Conservation (phyloP, 2,888 invertebrate genomes). For the Malacosoma neustria region DNA sequence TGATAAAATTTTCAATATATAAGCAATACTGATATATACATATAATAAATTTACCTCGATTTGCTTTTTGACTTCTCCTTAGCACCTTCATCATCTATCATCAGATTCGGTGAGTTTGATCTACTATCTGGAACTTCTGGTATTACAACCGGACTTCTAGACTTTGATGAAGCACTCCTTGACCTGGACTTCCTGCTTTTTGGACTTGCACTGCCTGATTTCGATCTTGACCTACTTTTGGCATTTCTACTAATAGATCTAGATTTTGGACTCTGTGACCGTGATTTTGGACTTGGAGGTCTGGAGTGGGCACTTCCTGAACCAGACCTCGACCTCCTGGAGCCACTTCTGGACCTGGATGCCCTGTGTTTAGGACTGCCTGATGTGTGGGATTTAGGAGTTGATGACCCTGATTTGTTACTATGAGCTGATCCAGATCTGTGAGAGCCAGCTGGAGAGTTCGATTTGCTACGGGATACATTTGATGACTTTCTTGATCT, state of each 20-base stretch:
- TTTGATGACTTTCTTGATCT: slow-evolving; percentile 50
- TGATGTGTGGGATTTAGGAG: slow-evolving; percentile 57
- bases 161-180: slow-evolving; percentile 39
- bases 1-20: not conserved
- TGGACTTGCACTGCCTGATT: slow-evolving; percentile 55
- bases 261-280: slow-evolving; percentile 44
- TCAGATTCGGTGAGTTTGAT: slow-evolving; percentile 69
- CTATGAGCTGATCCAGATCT: slow-evolving; percentile 60
- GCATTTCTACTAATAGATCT: slow-evolving; percentile 34
- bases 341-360: slow-evolving; percentile 52
- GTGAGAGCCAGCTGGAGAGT: slow-evolving; percentile 53
- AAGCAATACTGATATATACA: slow-evolving; percentile 1
- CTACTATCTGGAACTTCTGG: slow-evolving; percentile 55
- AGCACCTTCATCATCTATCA: slow-evolving; percentile 63
- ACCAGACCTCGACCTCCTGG: slow-evolving; percentile 37
- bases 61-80: slow-evolving; percentile 55
- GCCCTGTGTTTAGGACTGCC: slow-evolving; percentile 44
- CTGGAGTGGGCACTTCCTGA: slow-evolving; percentile 43
- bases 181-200: slow-evolving; percentile 36
- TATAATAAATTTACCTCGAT: slow-evolving; percentile 36
- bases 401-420: slow-evolving; percentile 60
- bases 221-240: slow-evolving; percentile 47
- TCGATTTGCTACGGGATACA: slow-evolving; percentile 58
- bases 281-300: slow-evolving; percentile 42
- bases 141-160: slow-evolving; percentile 43